Base-by-base conservation (phyloP, 2,888 invertebrate genomes). In the Meloe dianella region DNA sequence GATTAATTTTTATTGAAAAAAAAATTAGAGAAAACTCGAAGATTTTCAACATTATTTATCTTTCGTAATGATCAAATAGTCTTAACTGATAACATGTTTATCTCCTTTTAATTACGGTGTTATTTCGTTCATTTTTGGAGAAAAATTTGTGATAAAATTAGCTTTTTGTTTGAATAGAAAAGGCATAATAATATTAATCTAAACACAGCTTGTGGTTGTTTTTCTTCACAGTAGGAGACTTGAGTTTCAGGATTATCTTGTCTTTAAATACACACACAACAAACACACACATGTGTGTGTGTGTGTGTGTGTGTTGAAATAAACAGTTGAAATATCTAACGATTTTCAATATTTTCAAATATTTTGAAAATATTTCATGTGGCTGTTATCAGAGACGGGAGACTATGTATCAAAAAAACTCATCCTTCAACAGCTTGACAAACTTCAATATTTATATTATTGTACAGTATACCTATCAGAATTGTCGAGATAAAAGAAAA, bases 191-290 rank as follows among this genome's bases (percentile, higher is more conserved):
- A n/a, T n/a, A n/a, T n/a, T n/a, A n/a, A 54, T 54, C 54, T 54
- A 54, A 54, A 54, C 54, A 54, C 54, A 54, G 54, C 54, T 54
- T 54, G 54, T 54, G 54, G 54, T 54, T 54, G 54, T 54, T 54
- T 54, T 54, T 54, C 54, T 54, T 54, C 54, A 12, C 54, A 54
- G 54, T 54, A 54, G 54, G 54, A 54, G 54, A 24, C 24, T 54
- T n/a, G 7, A 41, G 6, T 47, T 54, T 54, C 12, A 20, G 14
- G 54, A 54, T 54, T 54, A 54, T 54, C 24, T 3, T 54, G 6
- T 54, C 14, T 51, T 24, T 54, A 54, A 54, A 54, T 24, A 54
- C 12, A 54, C 24, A 54, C 54, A 54, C 54, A 24, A n/a, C n/a
- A n/a, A n/a, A n/a, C n/a, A n/a, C n/a, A n/a, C n/a, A n/a, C n/a